Conservation (phyloP, 2,113 vertebrate species). For the Megaleporinus macrocephalus region DNA sequence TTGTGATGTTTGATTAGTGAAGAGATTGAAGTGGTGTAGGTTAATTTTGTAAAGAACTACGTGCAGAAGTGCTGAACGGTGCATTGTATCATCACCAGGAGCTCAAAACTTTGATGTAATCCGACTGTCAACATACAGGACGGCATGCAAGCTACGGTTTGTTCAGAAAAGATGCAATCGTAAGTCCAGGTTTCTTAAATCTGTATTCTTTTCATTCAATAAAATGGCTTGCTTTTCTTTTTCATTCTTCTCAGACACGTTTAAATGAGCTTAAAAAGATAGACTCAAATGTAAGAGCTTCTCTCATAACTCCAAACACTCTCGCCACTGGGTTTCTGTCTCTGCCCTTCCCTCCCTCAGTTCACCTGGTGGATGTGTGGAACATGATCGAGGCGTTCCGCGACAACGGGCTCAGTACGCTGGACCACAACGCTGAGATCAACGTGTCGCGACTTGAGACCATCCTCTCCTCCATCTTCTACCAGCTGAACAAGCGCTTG, state of each 20-base stretch:
- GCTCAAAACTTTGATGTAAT: slow-evolving; percentile 98
- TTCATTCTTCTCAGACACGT: not conserved
- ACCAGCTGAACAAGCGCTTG: slow-evolving; percentile 96
- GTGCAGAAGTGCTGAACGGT: slow-evolving; percentile 14
- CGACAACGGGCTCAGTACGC: slow-evolving; percentile 94
- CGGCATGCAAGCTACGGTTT: slow-evolving; percentile 95
- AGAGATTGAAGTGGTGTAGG: not conserved
- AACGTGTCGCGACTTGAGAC: slow-evolving; percentile 98
- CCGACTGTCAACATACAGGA: slow-evolving; percentile 94
- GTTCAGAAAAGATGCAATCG: slow-evolving; percentile 97
- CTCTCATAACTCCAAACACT: not conserved
- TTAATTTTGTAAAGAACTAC: not conserved
- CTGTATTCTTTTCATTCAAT: too few relatives aligned
- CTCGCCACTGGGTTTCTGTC: not conserved
- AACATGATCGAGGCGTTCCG: slow-evolving; percentile 99
- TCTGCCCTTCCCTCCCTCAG: slow-evolving; percentile 66
- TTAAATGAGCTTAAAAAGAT: too few relatives aligned
- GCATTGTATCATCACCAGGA: slow-evolving; percentile 75
- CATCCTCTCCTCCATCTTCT: slow-evolving; percentile 97
- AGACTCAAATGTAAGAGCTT: not conserved
- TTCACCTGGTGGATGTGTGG: slow-evolving; percentile 98
- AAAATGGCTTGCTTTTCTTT: not conserved
- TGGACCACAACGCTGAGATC: slow-evolving; percentile 91
- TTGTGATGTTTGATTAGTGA: not conserved
- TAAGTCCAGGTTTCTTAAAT: slow-evolving; percentile 74